phyloP scores from a whole-genome alignment of 2,888 invertebrate genomes.

The Ditylenchus weischeri region DNA sequence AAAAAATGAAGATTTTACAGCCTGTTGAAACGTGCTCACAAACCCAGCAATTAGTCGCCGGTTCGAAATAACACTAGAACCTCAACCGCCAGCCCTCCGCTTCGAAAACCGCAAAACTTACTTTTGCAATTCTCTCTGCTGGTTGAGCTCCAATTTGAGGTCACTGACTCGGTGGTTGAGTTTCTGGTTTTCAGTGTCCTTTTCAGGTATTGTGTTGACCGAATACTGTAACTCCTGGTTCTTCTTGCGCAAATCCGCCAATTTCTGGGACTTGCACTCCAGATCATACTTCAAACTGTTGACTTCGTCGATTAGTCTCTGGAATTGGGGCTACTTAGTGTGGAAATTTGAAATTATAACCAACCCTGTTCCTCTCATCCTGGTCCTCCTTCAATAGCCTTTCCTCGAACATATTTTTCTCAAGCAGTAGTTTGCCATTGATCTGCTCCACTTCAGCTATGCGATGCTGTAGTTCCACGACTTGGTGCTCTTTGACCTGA shows the following conservation, averaged over 20 bases:
- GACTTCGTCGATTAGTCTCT: constrained; percentile 17
- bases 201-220: constrained; percentile 48
- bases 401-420: constrained; percentile 30
- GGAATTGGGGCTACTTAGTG: constrained; percentile 4
- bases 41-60: no score
- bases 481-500: neutral
- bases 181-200: constrained; percentile 65
- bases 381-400: constrained; percentile 39
- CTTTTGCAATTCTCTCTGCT: constrained; percentile 71
- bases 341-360: neutral
- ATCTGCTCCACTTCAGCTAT: neutral
- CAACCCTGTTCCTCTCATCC: constrained; percentile 38
- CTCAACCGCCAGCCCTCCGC: no score
- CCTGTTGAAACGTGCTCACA: no score
- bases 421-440: neutral
- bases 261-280: constrained; percentile 45
- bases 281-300: constrained; percentile 46
- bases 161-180: constrained; percentile 82
- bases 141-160: constrained; percentile 72
- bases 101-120: no score
- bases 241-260: constrained; percentile 46
- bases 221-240: constrained; percentile 39
- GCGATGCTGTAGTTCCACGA: neutral
- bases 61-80: no score
- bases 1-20: no score